Percentiles rank a stretch among this genome's conserved stretches.
These are phyloP conservation scores for Fregata magnificens DNA, from an alignment of 2,113 vertebrate genomes.

Conservation along the genomic window DNA sequence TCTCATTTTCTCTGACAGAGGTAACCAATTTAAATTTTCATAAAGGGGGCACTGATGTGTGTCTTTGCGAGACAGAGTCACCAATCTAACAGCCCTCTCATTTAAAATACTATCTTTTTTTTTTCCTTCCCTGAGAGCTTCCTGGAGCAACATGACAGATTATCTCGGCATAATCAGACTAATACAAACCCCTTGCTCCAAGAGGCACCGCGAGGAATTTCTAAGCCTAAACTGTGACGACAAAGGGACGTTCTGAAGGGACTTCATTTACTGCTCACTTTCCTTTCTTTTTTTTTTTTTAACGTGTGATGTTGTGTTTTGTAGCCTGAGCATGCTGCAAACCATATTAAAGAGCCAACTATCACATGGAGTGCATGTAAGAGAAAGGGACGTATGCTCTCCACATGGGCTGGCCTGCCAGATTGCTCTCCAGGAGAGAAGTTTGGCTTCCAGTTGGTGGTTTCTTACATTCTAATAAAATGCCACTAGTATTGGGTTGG, in stretches of 20 bases:
- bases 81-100: slow-evolving; percentile 33
- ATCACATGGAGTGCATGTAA: accelerated
- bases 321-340: not conserved
- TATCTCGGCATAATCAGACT: slow-evolving; percentile 55
- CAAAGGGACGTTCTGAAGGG: not conserved
- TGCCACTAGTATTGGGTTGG: accelerated
- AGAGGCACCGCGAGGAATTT: not conserved
- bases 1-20: slow-evolving; percentile 60
- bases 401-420: not conserved
- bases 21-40: slow-evolving; percentile 69
- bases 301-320: not conserved
- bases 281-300: not conserved
- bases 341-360: not conserved
- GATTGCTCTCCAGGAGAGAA: not conserved
- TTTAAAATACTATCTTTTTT: slow-evolving; percentile 45
- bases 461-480: not conserved
- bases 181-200: not conserved
- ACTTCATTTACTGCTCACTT: not conserved
- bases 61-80: slow-evolving; percentile 9
- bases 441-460: not conserved
- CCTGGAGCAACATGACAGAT: slow-evolving; percentile 17
- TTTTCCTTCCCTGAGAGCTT: not conserved
- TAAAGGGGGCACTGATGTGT: slow-evolving; percentile 59
- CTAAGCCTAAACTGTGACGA: not conserved
- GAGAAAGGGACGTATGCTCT: not conserved